A percentile compares a stretch with the other conserved stretches of the same genome.
Evolutionary conservation across 2,888 invertebrate species (phyloP).

Genomic region (Lithodes maja): DNA sequence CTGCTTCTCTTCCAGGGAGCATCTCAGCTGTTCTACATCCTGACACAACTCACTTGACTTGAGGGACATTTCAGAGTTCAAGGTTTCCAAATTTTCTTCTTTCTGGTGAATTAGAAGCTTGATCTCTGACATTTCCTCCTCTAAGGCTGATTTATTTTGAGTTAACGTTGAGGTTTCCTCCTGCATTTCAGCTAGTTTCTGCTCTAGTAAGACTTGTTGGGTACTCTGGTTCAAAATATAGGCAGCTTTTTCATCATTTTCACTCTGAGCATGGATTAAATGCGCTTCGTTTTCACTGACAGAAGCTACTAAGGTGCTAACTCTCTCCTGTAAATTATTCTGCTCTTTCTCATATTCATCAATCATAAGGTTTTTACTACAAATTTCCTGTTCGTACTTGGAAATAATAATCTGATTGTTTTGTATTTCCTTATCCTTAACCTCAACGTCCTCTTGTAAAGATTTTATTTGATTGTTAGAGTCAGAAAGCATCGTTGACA

Average conservation of each 20-base stretch:
- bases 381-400: slow-evolving; percentile 75
- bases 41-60: slow-evolving; percentile 38
- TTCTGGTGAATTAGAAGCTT: slow-evolving; percentile 33
- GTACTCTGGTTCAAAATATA: slow-evolving; percentile 54
- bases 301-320: not conserved
- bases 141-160: slow-evolving; percentile 29
- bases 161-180: slow-evolving; percentile 43
- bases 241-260: slow-evolving; percentile 53
- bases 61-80: slow-evolving; percentile 36
- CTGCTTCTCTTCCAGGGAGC: slow-evolving; percentile 30
- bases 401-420: slow-evolving; percentile 68
- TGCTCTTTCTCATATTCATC: slow-evolving; percentile 72
- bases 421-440: slow-evolving; percentile 70
- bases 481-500: slow-evolving; percentile 75
- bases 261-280: slow-evolving; percentile 79
- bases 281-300: slow-evolving; percentile 78
- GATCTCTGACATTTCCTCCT: slow-evolving; percentile 45
- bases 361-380: slow-evolving; percentile 71
- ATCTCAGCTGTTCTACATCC: slow-evolving; percentile 30
- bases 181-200: slow-evolving; percentile 29
- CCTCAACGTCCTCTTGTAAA: slow-evolving; percentile 76
- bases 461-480: slow-evolving; percentile 77
- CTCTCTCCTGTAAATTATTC: slow-evolving; percentile 21
- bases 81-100: slow-evolving; percentile 37
- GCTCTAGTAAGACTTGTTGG: slow-evolving; percentile 57